Evolutionary conservation across 2,113 vertebrate species (phyloP).

Genomic region (Chaetorhynchus papuensis): DNA sequence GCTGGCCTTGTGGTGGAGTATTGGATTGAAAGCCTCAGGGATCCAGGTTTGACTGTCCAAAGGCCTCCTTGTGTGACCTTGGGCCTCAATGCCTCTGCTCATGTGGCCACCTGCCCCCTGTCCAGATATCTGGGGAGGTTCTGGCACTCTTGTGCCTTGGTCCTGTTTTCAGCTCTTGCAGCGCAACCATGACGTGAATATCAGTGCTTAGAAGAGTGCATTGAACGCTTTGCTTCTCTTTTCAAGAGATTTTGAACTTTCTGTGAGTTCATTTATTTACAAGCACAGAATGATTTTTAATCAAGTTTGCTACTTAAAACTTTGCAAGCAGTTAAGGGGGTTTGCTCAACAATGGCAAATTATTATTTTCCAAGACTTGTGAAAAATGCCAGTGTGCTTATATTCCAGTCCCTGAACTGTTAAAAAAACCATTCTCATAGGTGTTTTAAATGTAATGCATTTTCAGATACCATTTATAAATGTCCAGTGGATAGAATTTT

Average conservation of each 20-base stretch:
- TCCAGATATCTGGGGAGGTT: not conserved
- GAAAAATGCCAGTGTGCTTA: not conserved
- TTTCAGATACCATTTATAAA: slow-evolving; percentile 72
- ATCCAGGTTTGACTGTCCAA: not conserved
- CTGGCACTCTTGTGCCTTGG: not conserved
- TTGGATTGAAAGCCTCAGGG: not conserved
- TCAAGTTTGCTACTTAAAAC: not conserved
- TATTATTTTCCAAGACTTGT: not conserved
- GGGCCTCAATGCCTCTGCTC: not conserved
- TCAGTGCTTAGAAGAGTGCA: not conserved
- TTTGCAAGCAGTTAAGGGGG: not conserved
- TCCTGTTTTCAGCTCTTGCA: not conserved
- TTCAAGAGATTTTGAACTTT: not conserved
- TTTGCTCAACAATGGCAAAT: slow-evolving; percentile 6
- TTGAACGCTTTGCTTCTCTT: not conserved
- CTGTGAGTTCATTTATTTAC: not conserved
- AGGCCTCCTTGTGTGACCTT: not conserved
- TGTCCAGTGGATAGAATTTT: slow-evolving; percentile 69
- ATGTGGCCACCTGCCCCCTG: not conserved
- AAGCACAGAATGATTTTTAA: not conserved
- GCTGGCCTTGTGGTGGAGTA: not conserved
- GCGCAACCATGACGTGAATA: not conserved
- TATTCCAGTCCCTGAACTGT: slow-evolving; percentile 8
- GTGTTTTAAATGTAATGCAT: slow-evolving; percentile 69
- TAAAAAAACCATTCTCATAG: slow-evolving; percentile 22